A percentile compares a stretch with the other conserved stretches of the same genome.
Conservation (phyloP, 1,140 invertebrate species). For the Vollenhovia emeryi region DNA sequence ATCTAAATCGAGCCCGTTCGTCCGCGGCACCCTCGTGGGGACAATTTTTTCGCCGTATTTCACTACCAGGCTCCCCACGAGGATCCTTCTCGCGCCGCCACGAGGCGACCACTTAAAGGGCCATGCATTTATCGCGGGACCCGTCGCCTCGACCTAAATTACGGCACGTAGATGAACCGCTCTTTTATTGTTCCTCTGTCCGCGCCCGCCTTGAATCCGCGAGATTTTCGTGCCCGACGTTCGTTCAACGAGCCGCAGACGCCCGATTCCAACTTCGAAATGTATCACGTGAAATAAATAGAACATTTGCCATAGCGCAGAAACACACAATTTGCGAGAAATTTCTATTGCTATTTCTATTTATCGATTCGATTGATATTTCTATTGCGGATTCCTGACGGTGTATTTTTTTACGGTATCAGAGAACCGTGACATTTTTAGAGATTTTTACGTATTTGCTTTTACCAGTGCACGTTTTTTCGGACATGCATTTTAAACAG, state of each 20-base stretch:
- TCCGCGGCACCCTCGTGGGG: slow-evolving; percentile 20
- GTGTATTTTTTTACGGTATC: slow-evolving; percentile 20
- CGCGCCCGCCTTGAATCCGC: not conserved
- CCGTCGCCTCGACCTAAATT: slow-evolving; percentile 30
- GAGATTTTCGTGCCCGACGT: slow-evolving; percentile 6
- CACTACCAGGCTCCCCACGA: slow-evolving; percentile 45
- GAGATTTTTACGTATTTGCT: slow-evolving; percentile 38
- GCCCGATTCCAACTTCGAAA: not conserved
- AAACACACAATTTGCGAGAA: not conserved
- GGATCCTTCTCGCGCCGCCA: slow-evolving; percentile 28
- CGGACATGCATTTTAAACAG: slow-evolving; percentile 39
- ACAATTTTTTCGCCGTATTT: slow-evolving; percentile 74
- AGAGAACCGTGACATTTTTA: slow-evolving; percentile 16
- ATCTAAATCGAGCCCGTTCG: slow-evolving; percentile 66
- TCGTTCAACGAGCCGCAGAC: not conserved
- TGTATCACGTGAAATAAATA: not conserved
- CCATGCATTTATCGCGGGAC: slow-evolving; percentile 64
- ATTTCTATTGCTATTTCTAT: not conserved
- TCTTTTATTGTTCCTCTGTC: slow-evolving; percentile 28
- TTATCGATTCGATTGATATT: slow-evolving; percentile 7
- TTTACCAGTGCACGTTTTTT: slow-evolving; percentile 13
- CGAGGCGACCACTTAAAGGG: slow-evolving; percentile 58
- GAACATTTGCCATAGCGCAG: not conserved
- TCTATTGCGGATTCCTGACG: not conserved
- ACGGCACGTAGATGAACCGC: slow-evolving; percentile 19